Conservation (phyloP, 2,888 invertebrate genomes). For the Andrena fulva region DNA sequence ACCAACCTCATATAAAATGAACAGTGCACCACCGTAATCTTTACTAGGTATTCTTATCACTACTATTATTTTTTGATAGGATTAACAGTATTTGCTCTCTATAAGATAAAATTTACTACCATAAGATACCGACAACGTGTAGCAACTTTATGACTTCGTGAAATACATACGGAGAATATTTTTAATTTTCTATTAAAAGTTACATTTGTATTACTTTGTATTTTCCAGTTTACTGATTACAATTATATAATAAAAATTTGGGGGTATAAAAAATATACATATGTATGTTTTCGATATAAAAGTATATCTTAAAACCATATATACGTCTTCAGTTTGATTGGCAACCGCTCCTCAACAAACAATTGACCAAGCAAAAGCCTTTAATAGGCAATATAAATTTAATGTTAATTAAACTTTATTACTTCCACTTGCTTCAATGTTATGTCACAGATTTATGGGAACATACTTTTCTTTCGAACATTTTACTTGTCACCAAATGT, state of each 20-base stretch:
- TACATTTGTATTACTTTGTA: background rate
- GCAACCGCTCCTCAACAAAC: background rate
- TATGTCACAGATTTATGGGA: too few relatives aligned
- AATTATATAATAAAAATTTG: background rate
- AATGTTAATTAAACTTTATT: background rate
- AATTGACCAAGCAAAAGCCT: background rate
- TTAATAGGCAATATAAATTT: background rate
- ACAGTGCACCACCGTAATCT: too few relatives aligned
- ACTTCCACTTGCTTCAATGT: background rate
- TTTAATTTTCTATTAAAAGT: too few relatives aligned
- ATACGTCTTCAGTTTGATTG: background rate
- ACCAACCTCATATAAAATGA: too few relatives aligned
- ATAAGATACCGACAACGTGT: background rate
- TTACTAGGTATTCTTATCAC: background rate
- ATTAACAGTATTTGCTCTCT: background rate
- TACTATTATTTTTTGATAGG: background rate
- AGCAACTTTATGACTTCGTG: background rate
- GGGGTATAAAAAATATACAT: background rate
- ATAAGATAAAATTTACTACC: background rate
- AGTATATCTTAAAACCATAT: background rate
- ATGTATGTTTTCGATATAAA: background rate
- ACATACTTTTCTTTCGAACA: too few relatives aligned
- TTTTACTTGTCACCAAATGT: too few relatives aligned
- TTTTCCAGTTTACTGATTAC: background rate
- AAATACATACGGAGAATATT: background rate